These are phyloP conservation scores for Halichondria panicea DNA, from an alignment of 37 sponge, comb jelly and placozoan genomes.

Conservation along the genomic window DNA sequence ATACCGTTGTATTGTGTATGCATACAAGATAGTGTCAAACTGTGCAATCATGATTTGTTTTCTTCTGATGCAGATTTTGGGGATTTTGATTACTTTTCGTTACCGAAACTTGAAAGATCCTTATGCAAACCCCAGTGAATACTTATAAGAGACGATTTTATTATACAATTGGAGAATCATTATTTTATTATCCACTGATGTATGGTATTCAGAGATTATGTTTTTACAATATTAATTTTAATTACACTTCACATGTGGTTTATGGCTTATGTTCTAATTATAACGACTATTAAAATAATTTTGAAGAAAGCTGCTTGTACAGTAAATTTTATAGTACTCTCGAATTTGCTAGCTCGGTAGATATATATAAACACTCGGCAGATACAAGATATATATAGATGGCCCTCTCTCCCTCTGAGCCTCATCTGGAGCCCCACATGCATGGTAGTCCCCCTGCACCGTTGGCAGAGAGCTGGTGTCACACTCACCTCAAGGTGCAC, in stretches of 20 bases:
- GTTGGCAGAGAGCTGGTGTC: constrained; percentile 95
- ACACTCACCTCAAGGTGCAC: constrained; percentile 89
- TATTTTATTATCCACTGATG: not conserved
- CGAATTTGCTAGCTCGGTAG: not conserved
- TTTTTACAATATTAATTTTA: not conserved
- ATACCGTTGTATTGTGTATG: not conserved
- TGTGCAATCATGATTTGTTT: not conserved
- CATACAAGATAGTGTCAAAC: not conserved
- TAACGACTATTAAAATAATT: not conserved
- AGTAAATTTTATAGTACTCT: too few species aligned
- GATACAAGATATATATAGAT: not conserved
- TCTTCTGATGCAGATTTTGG: constrained; percentile 44
- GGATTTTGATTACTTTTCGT: constrained; percentile 67
- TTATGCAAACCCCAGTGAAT: constrained; percentile 59
- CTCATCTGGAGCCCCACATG: constrained; percentile 5
- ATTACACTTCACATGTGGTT: not conserved
- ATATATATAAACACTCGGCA: not conserved
- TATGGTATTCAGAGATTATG: not conserved
- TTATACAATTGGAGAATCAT: not conserved
- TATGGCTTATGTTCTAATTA: not conserved
- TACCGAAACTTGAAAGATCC: constrained; percentile 88
- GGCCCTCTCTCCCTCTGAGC: constrained; percentile 45
- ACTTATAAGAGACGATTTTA: constrained; percentile 24
- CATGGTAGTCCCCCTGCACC: constrained; percentile 44
- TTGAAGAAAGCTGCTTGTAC: not conserved